These are phyloP conservation scores for Caenorhabditis sulstoni DNA, from an alignment of 2,888 invertebrate species.

Conservation along the genomic window DNA sequence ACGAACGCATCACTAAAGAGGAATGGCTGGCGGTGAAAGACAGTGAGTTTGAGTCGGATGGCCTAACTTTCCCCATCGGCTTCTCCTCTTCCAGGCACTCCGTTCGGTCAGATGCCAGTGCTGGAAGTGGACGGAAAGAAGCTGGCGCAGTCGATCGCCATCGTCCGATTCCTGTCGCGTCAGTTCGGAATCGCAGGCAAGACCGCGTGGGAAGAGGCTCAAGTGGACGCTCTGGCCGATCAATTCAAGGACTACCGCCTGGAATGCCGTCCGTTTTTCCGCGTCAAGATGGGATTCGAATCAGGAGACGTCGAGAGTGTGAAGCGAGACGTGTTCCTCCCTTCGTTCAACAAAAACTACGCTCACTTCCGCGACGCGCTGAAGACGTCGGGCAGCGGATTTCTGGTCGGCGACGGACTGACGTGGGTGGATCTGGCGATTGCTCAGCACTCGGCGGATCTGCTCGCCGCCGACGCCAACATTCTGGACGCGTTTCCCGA, in stretches of 20 bases:
- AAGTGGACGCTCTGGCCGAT: constrained; percentile 68
- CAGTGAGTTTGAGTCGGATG: too few species aligned
- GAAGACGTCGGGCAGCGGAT: constrained; percentile 61
- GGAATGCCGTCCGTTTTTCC: constrained; percentile 61
- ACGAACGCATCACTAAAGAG: constrained; percentile 57
- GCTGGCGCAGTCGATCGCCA: constrained; percentile 65
- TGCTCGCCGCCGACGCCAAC: constrained; percentile 60
- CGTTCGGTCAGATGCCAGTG: constrained; percentile 70
- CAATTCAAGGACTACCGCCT: constrained; percentile 66
- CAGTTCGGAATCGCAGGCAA: constrained; percentile 67
- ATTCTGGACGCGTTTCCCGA: constrained; percentile 69
- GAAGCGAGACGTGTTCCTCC: constrained; percentile 35
- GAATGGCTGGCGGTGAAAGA: constrained; percentile 63
- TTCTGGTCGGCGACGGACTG: constrained; percentile 64
- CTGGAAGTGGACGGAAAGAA: constrained; percentile 67
- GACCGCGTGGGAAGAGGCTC: constrained; percentile 64
- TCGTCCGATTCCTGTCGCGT: constrained; percentile 64
- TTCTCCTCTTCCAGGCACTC: constrained; percentile 43
- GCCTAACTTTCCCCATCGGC: background rate
- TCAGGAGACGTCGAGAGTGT: constrained; percentile 62
- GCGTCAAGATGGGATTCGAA: constrained; percentile 61
- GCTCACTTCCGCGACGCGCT: constrained; percentile 20
- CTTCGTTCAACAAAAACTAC: constrained; percentile 32
- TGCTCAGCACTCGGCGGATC: constrained; percentile 67
- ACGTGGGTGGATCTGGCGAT: constrained; percentile 74